Evolutionary conservation across 92 coral and sea anemone genomes (phyloP), one percentile per base, ranked within the genome.

Genomic region (Metridium senile): DNA sequence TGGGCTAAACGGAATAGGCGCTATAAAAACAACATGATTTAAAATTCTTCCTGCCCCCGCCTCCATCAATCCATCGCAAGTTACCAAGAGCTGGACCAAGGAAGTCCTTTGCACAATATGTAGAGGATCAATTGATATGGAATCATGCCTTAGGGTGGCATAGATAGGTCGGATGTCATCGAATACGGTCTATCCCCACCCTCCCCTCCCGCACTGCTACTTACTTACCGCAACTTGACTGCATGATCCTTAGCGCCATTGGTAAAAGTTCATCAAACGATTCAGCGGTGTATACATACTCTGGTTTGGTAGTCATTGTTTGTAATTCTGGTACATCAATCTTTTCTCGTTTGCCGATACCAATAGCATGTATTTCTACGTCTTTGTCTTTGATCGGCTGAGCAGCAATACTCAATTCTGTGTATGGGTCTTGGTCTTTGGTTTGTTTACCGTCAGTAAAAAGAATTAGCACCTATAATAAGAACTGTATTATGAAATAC

Each of bases 391-490:
- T 74, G 22, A 74, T 20, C 7, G 79, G 79, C 52, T 33, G 79
- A 33, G 79, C 49, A 0, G 79, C 79, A 0, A 31, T 27, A 18
- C 21, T 16, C 49, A 74, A 28, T 29, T 32, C 53, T 18, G 68
- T 74, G 22, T 45, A 74, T 9, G 79, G 69, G 54, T 59, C 79
- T 35, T 59, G 9, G 33, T 27, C 39, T 58, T 74, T 74, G 0
- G 79, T 77, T 45, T 78, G 84, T 25, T 77, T 72, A 18, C 88
- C 88, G 45, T 84, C 88, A 1, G 88, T 78, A 74, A 84, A 78
- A 16, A 84, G 26, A 11, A 84, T 71, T 20, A 81, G 61, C 32
- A 81, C 39, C 90, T 71, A 25, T 6, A n/a, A n/a, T n/a, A 78
- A 35, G 54, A 78, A 32, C 88, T 68, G 31, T 20, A 13, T 39